A percentile compares a stretch with the other conserved stretches of the same genome.
Evolutionary conservation across 2,113 vertebrate genomes (phyloP).

Genomic region (Centropristis striata): DNA sequence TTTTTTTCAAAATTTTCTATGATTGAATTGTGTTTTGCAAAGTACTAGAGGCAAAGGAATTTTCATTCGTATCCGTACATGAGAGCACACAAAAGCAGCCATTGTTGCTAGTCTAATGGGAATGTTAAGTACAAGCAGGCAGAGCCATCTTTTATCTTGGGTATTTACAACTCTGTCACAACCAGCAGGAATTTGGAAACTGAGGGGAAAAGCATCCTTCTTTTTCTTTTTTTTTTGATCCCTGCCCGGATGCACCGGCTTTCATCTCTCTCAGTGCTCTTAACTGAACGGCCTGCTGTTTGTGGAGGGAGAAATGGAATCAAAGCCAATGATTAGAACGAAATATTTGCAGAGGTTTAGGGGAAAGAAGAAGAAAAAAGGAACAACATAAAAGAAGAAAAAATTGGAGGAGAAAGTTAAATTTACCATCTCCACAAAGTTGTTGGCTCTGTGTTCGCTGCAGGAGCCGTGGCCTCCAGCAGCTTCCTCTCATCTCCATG

Average conservation of each 20-base stretch:
- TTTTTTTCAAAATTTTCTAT: conserved; percentile 18
- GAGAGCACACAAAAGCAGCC: conserved; percentile 62
- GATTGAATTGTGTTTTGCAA: conserved; percentile 73
- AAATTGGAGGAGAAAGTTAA: conserved; percentile 65
- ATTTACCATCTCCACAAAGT: conserved; percentile 66
- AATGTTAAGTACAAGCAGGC: conserved; percentile 79
- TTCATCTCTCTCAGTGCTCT: conserved; percentile 79
- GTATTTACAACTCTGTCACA: conserved; percentile 79
- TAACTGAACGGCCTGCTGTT: conserved; percentile 63
- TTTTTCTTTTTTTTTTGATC: conserved; percentile 60
- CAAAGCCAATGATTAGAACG: conserved; percentile 75
- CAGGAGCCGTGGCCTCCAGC: conserved; percentile 69
- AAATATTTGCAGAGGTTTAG: conserved; percentile 65
- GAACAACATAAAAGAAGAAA: conserved; percentile 36
- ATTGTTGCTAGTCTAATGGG: conserved; percentile 78
- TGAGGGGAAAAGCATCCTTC: conserved; percentile 42
- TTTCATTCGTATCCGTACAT: conserved; percentile 53
- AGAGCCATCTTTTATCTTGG: conserved; percentile 78
- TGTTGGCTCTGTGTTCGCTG: conserved; percentile 54
- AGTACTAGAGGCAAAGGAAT: conserved; percentile 65
- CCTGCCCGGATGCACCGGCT: conserved; percentile 67
- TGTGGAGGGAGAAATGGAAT: conserved; percentile 62
- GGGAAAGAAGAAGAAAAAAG: conserved; percentile 2
- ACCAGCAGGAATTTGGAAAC: conserved; percentile 67
- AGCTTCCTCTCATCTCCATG: conserved; percentile 49